Conservation (phyloP, 2,888 invertebrate species). For the Epicampocera succincta region DNA sequence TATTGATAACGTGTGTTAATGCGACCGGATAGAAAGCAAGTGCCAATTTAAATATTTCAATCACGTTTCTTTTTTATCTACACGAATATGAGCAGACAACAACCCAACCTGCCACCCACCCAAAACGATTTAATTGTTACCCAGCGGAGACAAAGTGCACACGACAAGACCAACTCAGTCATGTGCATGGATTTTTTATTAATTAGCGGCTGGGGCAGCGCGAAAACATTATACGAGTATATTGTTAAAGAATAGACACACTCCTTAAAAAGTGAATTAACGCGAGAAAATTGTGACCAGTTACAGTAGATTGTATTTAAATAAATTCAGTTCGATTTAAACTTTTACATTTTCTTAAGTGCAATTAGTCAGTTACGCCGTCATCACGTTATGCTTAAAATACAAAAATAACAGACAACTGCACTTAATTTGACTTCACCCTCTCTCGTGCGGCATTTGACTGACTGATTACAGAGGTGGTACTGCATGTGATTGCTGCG, state of each 20-base stretch:
- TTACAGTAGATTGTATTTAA: conserved; percentile 36
- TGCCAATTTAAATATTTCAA: conserved; percentile 51
- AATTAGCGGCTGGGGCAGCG: conserved; percentile 12
- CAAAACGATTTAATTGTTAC: conserved; percentile 1
- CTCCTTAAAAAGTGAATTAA: conserved; percentile 44
- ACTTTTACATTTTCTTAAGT: conserved; percentile 19
- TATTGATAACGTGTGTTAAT: not conserved
- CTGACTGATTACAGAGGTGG: conserved; percentile 44
- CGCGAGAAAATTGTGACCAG: not conserved
- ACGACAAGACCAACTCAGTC: conserved; percentile 22
- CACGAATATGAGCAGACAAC: not conserved
- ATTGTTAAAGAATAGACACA: conserved; percentile 41
- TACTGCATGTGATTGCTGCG: not conserved
- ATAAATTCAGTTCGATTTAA: conserved; percentile 15
- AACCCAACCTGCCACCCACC: conserved; percentile 33
- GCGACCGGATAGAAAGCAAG: conserved; percentile 21
- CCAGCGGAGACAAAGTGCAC: conserved; percentile 5
- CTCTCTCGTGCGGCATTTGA: conserved; percentile 22
- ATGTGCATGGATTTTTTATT: conserved; percentile 33
- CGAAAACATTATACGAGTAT: conserved; percentile 5
- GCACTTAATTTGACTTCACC: conserved; percentile 50
- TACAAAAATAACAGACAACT: conserved; percentile 38
- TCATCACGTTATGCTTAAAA: conserved; percentile 45
- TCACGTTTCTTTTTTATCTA: conserved; percentile 60
- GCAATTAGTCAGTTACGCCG: conserved; percentile 58